Evolutionary conservation across 1,140 invertebrate species (phyloP).

Genomic region (Thaumetopoea pityocampa): DNA sequence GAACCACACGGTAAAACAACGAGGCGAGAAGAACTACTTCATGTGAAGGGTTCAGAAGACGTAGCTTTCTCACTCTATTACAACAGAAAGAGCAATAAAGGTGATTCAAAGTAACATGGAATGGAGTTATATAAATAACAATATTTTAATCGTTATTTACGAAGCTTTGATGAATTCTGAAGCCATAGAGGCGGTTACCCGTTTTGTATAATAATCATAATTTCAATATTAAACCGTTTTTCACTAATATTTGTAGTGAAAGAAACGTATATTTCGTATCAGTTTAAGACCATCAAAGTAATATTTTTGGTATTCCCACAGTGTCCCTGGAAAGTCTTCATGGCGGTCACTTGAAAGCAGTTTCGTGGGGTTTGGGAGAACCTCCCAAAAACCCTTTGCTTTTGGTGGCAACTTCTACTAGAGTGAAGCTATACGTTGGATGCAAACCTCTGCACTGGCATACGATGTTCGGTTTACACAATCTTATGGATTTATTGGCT

Average conservation of each 20-base stretch:
- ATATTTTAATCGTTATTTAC: not conserved
- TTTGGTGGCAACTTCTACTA: constrained; percentile 35
- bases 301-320: constrained; percentile 19
- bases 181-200: not conserved
- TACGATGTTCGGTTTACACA: constrained; percentile 41
- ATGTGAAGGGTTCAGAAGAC: constrained; percentile 47
- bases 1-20: constrained; percentile 34
- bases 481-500: constrained; percentile 39
- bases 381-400: constrained; percentile 34
- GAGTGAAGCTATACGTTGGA: constrained; percentile 48
- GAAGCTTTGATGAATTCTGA: not conserved
- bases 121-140: too few relatives aligned
- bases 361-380: constrained; percentile 50
- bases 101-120: constrained; percentile 29
- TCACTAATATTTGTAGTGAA: not conserved
- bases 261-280: not conserved
- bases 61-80: constrained; percentile 52
- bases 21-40: constrained; percentile 48
- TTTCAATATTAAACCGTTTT: too few relatives aligned
- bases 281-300: too few relatives aligned
- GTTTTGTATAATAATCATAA: too few relatives aligned
- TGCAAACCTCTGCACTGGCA: constrained; percentile 57
- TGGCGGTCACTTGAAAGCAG: constrained; percentile 48
- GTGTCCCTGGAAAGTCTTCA: constrained; percentile 54
- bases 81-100: constrained; percentile 55